Evolutionary conservation across 1,140 invertebrate genomes (phyloP), one percentile per base, ranked within the genome.

Genomic region (Lasioglossum baleicum): DNA sequence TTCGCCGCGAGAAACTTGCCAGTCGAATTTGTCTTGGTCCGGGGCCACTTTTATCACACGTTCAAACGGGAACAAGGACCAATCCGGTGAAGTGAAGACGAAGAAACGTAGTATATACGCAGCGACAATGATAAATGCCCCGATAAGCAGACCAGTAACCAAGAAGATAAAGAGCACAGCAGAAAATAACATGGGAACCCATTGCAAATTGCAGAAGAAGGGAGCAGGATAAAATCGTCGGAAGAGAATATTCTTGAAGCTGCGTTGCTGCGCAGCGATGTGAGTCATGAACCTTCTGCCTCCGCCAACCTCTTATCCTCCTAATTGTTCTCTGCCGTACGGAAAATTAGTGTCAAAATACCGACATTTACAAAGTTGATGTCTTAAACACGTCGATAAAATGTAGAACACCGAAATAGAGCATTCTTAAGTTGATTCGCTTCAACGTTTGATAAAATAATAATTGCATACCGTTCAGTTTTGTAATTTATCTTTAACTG

Each of bases 121-220:
- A 70, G 20, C 51, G 51, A 58, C 68, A 58, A 70, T 40, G 68
- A 70, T 70, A 70, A 70, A 70, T 31, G 31, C 17, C 20, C 31
- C 31, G 68, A 70, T 70, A 70, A 70, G 68, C 68, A 10, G 51
- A 70, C 51, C 31, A 58, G 53, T 40, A 58, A 40, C 68, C 51
- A 22, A 40, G 68, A 58, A 70, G 68, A 58, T 70, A 70, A 58
- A 70, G 53, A 61, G 20, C 42, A 13, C 42, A 13, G 56, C 17
- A 61, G 70, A 35, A 73, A 73, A 44, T 44, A 73, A 61, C 71
- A 48, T 5, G 58, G n/a, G 40, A 61, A 58, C 69, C 56, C 40
- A 22, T 11, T 58, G 58, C 56, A 56, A 60, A 60, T 60, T 35
- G 51, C 42, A 20, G 31, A 26, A 13, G n/a, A 8, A 26, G 44